Percentiles rank a stretch among this genome's conserved stretches.
Evolutionary conservation across 2,888 invertebrate genomes (phyloP).

Genomic region (Parthenolecanium corni): DNA sequence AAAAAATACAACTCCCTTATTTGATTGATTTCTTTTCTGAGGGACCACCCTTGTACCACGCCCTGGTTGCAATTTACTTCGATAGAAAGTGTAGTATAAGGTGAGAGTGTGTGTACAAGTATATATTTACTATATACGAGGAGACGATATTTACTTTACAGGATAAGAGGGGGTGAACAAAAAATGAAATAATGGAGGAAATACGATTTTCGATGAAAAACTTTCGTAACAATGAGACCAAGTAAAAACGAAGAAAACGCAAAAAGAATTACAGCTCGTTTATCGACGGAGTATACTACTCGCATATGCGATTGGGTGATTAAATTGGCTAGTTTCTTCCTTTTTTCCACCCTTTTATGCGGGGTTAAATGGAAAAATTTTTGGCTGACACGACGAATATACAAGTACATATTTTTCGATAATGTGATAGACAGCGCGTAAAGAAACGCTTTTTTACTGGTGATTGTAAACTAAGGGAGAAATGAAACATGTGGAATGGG

Average conservation of each 20-base stretch:
- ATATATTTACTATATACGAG: constrained; percentile 4
- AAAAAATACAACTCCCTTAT: constrained; percentile 29
- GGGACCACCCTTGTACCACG: constrained; percentile 26
- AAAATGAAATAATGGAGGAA: constrained; percentile 18
- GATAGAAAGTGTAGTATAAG: constrained; percentile 20
- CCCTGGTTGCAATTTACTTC: constrained; percentile 27
- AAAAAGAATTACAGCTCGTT: no score
- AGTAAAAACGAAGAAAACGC: no score
- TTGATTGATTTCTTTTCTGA: constrained; percentile 29
- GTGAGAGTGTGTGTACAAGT: constrained; percentile 4
- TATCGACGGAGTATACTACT: background rate
- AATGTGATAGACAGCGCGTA: no score
- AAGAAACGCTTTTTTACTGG: no score
- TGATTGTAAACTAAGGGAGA: no score
- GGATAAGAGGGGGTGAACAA: constrained; percentile 1
- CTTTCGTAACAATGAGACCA: background rate
- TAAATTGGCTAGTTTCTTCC: background rate
- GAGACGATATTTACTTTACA: constrained; percentile 25
- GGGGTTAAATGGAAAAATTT: background rate
- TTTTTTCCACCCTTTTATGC: background rate
- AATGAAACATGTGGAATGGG: no score
- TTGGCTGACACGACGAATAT: no score
- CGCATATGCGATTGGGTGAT: background rate
- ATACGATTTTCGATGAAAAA: constrained; percentile 23
- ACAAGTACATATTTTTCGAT: no score